A percentile compares a stretch with the other conserved stretches of the same genome.
phyloP scores from a whole-genome alignment of 2,888 invertebrate genomes.

The Mesorhabditis sp. region DNA sequence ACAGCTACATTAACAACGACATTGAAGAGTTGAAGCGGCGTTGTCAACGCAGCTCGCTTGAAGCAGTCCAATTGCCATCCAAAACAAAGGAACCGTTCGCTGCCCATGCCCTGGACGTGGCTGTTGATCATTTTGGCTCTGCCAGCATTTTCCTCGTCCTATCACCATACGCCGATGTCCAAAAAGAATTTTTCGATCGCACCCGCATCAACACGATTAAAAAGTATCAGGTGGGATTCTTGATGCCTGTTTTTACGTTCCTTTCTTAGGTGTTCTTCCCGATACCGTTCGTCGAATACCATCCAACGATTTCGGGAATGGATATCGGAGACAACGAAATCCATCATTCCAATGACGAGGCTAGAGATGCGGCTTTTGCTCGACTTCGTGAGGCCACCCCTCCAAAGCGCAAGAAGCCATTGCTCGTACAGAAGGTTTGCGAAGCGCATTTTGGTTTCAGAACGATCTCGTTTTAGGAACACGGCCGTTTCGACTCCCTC shows the following conservation, averaged over 20 bases:
- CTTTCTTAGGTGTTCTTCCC: constrained; percentile 71
- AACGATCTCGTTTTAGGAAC: constrained; percentile 61
- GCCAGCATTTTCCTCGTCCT: constrained; percentile 50
- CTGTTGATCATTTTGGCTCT: constrained; percentile 53
- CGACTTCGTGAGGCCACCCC: constrained; percentile 34
- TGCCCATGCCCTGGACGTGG: constrained; percentile 49
- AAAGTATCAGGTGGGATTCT: constrained; percentile 70
- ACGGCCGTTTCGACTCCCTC: constrained; percentile 76
- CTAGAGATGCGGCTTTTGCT: constrained; percentile 32
- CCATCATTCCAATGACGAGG: constrained; percentile 14
- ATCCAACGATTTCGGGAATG: constrained; percentile 66
- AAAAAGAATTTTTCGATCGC: constrained; percentile 82
- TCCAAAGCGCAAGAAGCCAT: constrained; percentile 30
- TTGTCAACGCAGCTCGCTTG: constrained; percentile 45
- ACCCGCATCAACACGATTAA: constrained; percentile 89
- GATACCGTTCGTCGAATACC: constrained; percentile 83
- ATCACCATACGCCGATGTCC: constrained; percentile 67
- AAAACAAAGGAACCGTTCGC: constrained; percentile 20
- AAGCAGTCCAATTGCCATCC: constrained; percentile 39
- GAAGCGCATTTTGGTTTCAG: constrained; percentile 5
- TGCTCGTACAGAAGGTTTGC: constrained; percentile 41
- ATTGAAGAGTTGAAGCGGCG: constrained; percentile 49
- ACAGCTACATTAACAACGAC: constrained; percentile 40
- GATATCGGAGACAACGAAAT: constrained; percentile 36
- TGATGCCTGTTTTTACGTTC: neutral